These are phyloP conservation scores for Drosophila kokeensis DNA, from an alignment of 2,888 invertebrate species.

Conservation along the genomic window DNA sequence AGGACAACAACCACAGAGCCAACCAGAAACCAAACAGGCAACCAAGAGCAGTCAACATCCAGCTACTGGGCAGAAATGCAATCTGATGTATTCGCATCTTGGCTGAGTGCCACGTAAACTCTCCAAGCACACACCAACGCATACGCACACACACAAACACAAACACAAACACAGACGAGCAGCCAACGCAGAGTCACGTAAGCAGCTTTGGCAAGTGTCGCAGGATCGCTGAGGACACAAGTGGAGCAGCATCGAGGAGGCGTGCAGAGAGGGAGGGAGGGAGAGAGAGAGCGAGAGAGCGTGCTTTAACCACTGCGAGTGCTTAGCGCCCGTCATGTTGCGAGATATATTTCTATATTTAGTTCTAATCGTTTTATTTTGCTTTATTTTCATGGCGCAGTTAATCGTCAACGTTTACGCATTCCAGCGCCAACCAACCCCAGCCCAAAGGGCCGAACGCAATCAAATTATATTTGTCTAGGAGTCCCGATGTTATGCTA, in stretches of 20 bases:
- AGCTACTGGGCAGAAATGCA: constrained; percentile 37
- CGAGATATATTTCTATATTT: constrained; percentile 84
- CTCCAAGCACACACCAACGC: not conserved
- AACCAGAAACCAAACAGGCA: constrained; percentile 4
- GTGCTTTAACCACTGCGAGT: constrained; percentile 6
- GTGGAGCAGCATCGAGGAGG: not conserved
- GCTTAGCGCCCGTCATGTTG: constrained; percentile 77
- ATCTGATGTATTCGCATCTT: constrained; percentile 49
- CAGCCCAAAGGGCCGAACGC: constrained; percentile 81
- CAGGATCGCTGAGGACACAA: constrained; percentile 1
- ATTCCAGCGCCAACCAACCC: constrained; percentile 83
- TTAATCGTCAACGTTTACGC: constrained; percentile 84
- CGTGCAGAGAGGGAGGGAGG: not conserved
- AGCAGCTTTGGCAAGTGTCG: constrained; percentile 17
- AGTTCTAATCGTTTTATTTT: constrained; percentile 84
- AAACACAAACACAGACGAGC: not conserved
- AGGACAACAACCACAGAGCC: constrained; percentile 17
- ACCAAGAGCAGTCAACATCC: constrained; percentile 11
- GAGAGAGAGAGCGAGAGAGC: not conserved
- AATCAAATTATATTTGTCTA: constrained; percentile 83
- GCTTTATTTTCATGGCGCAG: constrained; percentile 84
- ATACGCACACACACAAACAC: not conserved
- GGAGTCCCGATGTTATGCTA: constrained; percentile 7
- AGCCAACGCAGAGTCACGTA: constrained; percentile 1
- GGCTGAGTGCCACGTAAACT: constrained; percentile 56